Evolutionary conservation across 2,888 invertebrate genomes (phyloP), one percentile per base, ranked within the genome.

Genomic region (Phengaris arion): DNA sequence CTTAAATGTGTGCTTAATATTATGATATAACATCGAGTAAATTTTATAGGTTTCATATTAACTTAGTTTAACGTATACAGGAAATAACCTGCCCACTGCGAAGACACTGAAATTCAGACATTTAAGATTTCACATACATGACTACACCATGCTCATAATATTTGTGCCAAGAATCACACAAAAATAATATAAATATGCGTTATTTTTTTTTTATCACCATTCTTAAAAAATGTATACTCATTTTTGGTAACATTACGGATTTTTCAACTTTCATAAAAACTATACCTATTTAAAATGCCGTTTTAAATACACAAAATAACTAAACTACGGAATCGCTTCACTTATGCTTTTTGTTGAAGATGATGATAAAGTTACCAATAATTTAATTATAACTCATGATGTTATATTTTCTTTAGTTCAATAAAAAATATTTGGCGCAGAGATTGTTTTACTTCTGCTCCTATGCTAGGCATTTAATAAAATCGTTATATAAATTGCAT

Each of bases 241-340:
- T 35, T 35, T 35, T 3, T 35, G 35, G 35, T 35, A 45, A 64
- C 35, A 12, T 35, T 12, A 64, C 35, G 35, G 12, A 64, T 45
- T 64, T n/a, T 9, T 22, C 64, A 64, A 64, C 12, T 70, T 48
- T 48, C 70, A 35, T 13, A 35, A 51, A 72, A 54, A 2, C 72
- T 72, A 72, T 13, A 35, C 35, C 35, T 35, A 35, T 52, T 54
- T 72, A 72, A 72, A 72, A 72, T 72, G 72, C 72, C 72, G 54
- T 54, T 52, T 72, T 72, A 72, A 72, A 72, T 72, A 72, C 72
- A 68, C 46, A 72, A 72, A 70, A 72, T 52, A 72, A 70, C 72
- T 72, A 52, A 45, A 22, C 72, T 72, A 72, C 70, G 7, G 48
- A 70, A 22, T 70, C 70, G 15, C 22, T 54, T 35, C n/a, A 35